Conservation (phyloP, 92 coral and sea anemone genomes). For the Porites cylindrica region DNA sequence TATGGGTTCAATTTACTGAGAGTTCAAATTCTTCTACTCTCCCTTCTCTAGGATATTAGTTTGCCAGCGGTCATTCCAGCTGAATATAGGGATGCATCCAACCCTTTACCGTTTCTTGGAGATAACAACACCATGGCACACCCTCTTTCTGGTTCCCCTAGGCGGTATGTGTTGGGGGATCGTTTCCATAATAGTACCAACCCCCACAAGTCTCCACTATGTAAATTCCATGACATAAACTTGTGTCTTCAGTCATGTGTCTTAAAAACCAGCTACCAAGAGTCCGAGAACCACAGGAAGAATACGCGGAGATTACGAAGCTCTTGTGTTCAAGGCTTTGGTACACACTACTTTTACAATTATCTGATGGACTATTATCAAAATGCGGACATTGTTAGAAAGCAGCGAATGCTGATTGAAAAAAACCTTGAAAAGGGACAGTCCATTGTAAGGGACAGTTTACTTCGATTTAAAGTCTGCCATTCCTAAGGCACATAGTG, state of each 20-base stretch:
- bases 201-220: constrained; percentile 65
- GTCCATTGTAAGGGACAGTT: too few relatives aligned
- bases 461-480: too few relatives aligned
- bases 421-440: too few relatives aligned
- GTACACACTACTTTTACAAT: constrained; percentile 60
- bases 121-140: constrained; percentile 24
- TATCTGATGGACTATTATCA: constrained; percentile 60
- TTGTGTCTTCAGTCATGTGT: constrained; percentile 40
- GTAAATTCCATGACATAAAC: constrained; percentile 45
- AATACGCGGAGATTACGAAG: constrained; percentile 42
- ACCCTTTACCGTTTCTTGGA: constrained; percentile 6
- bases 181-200: constrained; percentile 53
- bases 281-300: constrained; percentile 59
- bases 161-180: constrained; percentile 61
- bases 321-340: constrained; percentile 55
- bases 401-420: neutral
- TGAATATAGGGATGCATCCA: constrained; percentile 22
- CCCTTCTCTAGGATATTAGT: constrained; percentile 27
- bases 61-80: constrained; percentile 49
- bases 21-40: neutral
- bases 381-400: constrained; percentile 54
- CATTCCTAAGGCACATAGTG: too few relatives aligned
- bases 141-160: constrained; percentile 30
- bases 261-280: constrained; percentile 62
- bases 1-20: too few relatives aligned